A percentile compares a stretch with the other conserved stretches of the same genome.
Conservation (phyloP, 2,888 invertebrate genomes). For the Habroteleia sp. region DNA sequence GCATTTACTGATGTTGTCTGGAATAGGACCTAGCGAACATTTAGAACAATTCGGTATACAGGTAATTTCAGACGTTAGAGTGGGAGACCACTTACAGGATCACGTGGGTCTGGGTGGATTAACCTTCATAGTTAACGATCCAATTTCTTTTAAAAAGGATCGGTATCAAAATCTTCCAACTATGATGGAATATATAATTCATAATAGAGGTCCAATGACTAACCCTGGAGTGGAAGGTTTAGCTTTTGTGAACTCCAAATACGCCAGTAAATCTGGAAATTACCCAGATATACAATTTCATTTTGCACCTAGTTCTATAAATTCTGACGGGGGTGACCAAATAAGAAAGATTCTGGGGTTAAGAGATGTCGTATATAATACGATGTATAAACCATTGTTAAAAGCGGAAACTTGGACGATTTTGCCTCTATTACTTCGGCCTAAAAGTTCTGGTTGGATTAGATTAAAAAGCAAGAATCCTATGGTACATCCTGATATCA, state of each 20-base stretch:
- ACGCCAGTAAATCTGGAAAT: slow-evolving; percentile 88
- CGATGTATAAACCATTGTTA: slow-evolving; percentile 90
- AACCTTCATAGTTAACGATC: slow-evolving; percentile 91
- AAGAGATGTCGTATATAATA: slow-evolving; percentile 90
- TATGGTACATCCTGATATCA: slow-evolving; percentile 90
- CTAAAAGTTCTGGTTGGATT: slow-evolving; percentile 94
- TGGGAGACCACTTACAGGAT: slow-evolving; percentile 93
- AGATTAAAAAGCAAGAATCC: slow-evolving; percentile 91
- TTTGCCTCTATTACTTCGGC: slow-evolving; percentile 89
- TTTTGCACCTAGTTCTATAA: slow-evolving; percentile 91
- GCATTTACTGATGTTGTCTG: slow-evolving; percentile 94
- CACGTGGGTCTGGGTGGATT: slow-evolving; percentile 93
- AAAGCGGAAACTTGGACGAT: slow-evolving; percentile 92
- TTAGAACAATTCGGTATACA: slow-evolving; percentile 87
- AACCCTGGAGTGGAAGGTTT: slow-evolving; percentile 91
- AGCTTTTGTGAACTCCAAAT: slow-evolving; percentile 93
- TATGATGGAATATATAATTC: slow-evolving; percentile 90
- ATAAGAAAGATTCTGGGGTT: slow-evolving; percentile 89
- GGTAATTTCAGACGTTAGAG: slow-evolving; percentile 88
- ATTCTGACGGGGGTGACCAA: slow-evolving; percentile 91
- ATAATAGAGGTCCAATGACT: slow-evolving; percentile 92
- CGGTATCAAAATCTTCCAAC: slow-evolving; percentile 90
- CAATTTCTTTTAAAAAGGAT: slow-evolving; percentile 88
- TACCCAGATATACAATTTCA: slow-evolving; percentile 95
- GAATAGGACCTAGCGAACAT: slow-evolving; percentile 91